These are phyloP conservation scores for Oxytorus armatus DNA, from an alignment of 2,888 invertebrate species.

Conservation along the genomic window DNA sequence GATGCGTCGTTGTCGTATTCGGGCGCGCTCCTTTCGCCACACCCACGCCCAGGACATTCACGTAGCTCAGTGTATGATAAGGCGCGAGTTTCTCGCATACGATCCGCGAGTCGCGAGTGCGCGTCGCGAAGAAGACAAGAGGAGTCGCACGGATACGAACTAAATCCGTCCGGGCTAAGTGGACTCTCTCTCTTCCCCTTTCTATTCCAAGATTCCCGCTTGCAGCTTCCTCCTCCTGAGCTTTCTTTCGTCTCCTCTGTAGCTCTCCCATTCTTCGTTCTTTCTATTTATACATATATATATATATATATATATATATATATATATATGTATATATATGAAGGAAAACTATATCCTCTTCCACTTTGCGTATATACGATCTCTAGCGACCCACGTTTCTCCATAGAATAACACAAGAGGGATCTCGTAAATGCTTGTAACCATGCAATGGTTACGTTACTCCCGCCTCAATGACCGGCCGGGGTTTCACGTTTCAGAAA, in stretches of 20 bases:
- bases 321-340: background rate
- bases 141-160: constrained; percentile 49
- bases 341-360: constrained; percentile 46
- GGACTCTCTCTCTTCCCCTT: constrained; percentile 52
- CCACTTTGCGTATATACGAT: constrained; percentile 61
- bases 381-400: constrained; percentile 66
- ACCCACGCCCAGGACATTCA: constrained; percentile 78
- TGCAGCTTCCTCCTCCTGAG: constrained; percentile 16
- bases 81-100: constrained; percentile 37
- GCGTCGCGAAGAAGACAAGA: constrained; percentile 45
- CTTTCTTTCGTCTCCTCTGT: constrained; percentile 48
- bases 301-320: no score
- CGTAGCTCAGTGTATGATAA: constrained; percentile 69
- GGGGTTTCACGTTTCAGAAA: constrained; percentile 66
- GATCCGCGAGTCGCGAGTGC: constrained; percentile 13
- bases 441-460: constrained; percentile 44
- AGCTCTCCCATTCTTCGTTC: constrained; percentile 29
- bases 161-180: constrained; percentile 57
- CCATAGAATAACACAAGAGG: constrained; percentile 30
- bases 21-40: constrained; percentile 75
- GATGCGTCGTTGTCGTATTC: constrained; percentile 58
- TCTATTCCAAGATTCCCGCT: background rate
- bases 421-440: constrained; percentile 26
- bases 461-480: constrained; percentile 45
- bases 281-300: no score